Conservation (phyloP, 2,888 invertebrate species). For the Podabrus alpinus region DNA sequence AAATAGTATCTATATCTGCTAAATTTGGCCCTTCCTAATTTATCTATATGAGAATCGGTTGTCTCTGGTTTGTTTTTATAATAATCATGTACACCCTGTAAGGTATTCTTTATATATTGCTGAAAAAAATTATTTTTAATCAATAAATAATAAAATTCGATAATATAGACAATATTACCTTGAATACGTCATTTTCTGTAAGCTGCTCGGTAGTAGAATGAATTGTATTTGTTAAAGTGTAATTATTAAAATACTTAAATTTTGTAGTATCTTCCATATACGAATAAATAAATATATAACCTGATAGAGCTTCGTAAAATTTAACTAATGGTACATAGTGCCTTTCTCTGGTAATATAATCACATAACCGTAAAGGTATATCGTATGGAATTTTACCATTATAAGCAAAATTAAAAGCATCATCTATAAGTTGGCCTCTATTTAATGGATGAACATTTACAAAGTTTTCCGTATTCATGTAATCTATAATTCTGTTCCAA, state of each 20-base stretch:
- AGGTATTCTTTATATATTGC: not conserved
- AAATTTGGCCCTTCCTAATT: not conserved
- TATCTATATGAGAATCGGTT: not conserved
- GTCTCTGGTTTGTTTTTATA: not conserved
- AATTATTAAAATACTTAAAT: not conserved
- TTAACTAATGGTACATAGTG: constrained; percentile 62
- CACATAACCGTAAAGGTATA: constrained; percentile 61
- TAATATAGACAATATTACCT: not conserved
- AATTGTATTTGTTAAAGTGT: not conserved
- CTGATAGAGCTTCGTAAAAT: not conserved
- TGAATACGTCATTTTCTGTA: not conserved
- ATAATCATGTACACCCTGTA: not conserved
- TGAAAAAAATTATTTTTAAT: not conserved
- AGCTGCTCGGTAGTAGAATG: not conserved
- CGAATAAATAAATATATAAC: not conserved
- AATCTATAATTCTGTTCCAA: constrained; percentile 63
- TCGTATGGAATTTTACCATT: constrained; percentile 62
- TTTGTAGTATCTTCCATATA: not conserved
- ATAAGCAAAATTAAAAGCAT: constrained; percentile 68
- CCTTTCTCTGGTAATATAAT: constrained; percentile 61
- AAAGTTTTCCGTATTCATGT: constrained; percentile 55
- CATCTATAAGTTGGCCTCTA: constrained; percentile 77
- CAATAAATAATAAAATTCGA: not conserved
- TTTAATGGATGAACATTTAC: constrained; percentile 64
- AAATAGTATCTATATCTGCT: not conserved